A percentile compares a stretch with the other conserved stretches of the same genome.
These are phyloP conservation scores for Ommatoiulus sabulosus DNA, from an alignment of 2,888 invertebrate species.

Conservation along the genomic window DNA sequence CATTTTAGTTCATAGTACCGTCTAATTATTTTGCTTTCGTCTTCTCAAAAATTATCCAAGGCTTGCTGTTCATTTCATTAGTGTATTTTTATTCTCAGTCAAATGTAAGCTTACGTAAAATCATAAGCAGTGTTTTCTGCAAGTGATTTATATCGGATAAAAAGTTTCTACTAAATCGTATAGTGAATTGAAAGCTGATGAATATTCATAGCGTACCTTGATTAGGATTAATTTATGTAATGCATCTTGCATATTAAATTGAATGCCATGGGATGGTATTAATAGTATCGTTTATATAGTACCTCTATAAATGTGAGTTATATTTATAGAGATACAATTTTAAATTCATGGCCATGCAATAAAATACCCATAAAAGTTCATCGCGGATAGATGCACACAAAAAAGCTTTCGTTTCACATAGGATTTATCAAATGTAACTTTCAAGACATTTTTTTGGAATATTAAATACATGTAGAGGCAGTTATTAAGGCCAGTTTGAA, in stretches of 20 bases:
- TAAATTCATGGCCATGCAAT: background rate
- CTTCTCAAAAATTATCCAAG: background rate
- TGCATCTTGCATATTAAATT: background rate
- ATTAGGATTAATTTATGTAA: conserved; percentile 33
- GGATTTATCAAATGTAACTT: background rate
- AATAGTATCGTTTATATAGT: background rate
- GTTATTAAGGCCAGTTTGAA: background rate
- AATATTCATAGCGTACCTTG: background rate
- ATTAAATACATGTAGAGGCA: background rate
- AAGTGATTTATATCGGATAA: background rate
- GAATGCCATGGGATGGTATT: background rate
- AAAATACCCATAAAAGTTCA: background rate
- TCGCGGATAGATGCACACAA: background rate
- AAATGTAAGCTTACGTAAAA: background rate
- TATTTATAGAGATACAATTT: background rate
- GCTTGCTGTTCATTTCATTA: background rate
- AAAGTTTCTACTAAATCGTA: background rate
- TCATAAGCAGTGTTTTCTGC: background rate
- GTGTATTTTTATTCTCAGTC: background rate
- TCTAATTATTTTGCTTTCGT: background rate
- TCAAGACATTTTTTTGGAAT: background rate
- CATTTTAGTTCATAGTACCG: too few relatives aligned
- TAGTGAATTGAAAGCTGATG: background rate
- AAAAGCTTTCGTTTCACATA: background rate
- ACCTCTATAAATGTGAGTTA: too few relatives aligned